Conservation (phyloP, 2,797 vertebrate genomes). For the Semaprochilodus insignis region DNA sequence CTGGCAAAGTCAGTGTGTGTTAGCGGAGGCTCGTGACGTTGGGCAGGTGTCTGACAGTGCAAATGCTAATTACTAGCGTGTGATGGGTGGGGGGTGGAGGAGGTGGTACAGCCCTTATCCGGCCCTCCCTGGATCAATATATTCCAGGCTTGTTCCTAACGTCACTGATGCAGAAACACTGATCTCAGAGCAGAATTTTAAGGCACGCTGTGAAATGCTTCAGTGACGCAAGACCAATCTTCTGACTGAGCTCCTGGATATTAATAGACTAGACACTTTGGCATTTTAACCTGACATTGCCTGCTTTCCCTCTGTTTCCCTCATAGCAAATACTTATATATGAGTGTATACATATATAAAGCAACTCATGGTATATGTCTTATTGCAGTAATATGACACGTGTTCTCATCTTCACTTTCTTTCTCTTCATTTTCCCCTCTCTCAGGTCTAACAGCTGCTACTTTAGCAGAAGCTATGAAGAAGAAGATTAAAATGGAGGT, state of each 20-base stretch:
- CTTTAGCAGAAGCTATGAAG: slow-evolving; percentile 91
- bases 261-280: slow-evolving; percentile 48
- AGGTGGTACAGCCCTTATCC: slow-evolving; percentile 11
- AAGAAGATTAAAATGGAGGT: slow-evolving; percentile 99
- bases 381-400: not conserved
- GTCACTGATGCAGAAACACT: not conserved
- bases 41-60: slow-evolving; percentile 43
- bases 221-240: slow-evolving; percentile 38
- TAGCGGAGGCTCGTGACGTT: slow-evolving; percentile 52
- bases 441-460: slow-evolving; percentile 86
- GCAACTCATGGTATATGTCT: no score
- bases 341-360: no score
- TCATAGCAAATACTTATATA: no score
- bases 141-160: slow-evolving; percentile 21
- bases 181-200: slow-evolving; percentile 3
- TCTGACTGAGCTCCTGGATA: slow-evolving; percentile 49
- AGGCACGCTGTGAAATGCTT: slow-evolving; percentile 14
- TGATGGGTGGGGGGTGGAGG: slow-evolving; percentile 14
- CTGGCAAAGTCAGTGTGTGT: slow-evolving; percentile 36
- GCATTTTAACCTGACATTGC: no score
- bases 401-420: slow-evolving; percentile 19
- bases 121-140: not conserved
- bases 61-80: slow-evolving; percentile 52
- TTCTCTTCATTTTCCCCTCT: slow-evolving; percentile 33
- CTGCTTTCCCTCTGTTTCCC: no score